These are phyloP conservation scores for Phenganax marumi DNA, from an alignment of 92 coral and sea anemone genomes.

Conservation along the genomic window DNA sequence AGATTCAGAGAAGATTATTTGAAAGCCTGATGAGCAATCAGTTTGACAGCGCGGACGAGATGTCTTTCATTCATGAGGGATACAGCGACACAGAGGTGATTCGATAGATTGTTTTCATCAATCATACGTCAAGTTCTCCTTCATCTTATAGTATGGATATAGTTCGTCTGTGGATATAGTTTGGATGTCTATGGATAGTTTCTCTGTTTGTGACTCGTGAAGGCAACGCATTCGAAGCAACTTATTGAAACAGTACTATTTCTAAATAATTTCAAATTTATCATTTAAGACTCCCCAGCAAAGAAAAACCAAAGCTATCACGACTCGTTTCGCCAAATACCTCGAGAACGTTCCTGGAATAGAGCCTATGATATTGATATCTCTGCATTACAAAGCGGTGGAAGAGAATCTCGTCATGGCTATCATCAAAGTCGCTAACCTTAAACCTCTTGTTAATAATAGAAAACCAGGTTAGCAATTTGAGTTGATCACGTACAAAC, in stretches of 20 bases:
- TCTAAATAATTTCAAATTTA: background rate
- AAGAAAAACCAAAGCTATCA: constrained; percentile 13
- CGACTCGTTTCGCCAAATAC: constrained; percentile 21
- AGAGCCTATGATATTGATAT: constrained; percentile 19
- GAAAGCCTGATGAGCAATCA: background rate
- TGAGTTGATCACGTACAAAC: background rate
- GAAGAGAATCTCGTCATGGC: constrained; percentile 2
- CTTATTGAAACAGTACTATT: background rate
- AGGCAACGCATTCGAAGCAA: no score
- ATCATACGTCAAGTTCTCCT: background rate
- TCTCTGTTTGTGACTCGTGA: background rate
- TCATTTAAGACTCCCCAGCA: background rate
- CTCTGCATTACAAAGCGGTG: background rate
- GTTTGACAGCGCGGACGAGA: constrained; percentile 34
- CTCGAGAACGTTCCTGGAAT: constrained; percentile 7
- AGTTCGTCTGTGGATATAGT: no score
- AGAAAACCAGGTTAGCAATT: constrained; percentile 15
- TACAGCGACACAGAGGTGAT: constrained; percentile 7
- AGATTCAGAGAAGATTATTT: background rate
- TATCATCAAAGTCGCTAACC: constrained; percentile 10
- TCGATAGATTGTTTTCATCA: no score
- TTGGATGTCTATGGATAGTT: no score
- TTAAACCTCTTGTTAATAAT: constrained; percentile 1
- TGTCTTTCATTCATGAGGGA: constrained; percentile 29
- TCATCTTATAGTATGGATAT: no score